Percentiles rank a stretch among this genome's conserved stretches.
These are phyloP conservation scores for Ellobium chinense DNA, from an alignment of 2,888 invertebrate genomes.

Conservation along the genomic window DNA sequence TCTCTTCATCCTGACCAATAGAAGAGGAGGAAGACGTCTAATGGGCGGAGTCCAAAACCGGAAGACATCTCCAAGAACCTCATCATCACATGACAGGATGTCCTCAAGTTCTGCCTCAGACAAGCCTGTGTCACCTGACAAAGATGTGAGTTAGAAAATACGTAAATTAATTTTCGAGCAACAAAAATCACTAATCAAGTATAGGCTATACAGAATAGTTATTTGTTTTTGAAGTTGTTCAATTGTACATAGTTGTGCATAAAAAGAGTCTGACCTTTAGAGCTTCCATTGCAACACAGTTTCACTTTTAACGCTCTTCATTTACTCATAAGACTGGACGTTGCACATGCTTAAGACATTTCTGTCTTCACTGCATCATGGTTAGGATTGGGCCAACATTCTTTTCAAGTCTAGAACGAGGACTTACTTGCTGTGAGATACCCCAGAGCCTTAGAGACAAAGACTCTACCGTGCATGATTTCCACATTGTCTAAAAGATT, in stretches of 20 bases:
- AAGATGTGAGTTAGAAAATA: no score
- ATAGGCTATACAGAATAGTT: no score
- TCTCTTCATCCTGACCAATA: slow-evolving; percentile 68
- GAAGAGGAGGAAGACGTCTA: slow-evolving; percentile 73
- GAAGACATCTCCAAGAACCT: slow-evolving; percentile 72
- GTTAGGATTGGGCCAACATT: no score
- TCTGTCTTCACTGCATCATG: no score
- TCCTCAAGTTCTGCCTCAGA: slow-evolving; percentile 64
- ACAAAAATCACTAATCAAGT: no score
- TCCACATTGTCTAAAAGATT: slow-evolving; percentile 68
- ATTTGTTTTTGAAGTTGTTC: no score
- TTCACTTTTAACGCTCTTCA: no score
- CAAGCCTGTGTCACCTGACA: slow-evolving; percentile 67
- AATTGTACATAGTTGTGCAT: no score
- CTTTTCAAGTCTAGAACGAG: not conserved
- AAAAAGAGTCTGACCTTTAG: no score
- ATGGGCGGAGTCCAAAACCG: slow-evolving; percentile 74
- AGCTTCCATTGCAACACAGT: no score
- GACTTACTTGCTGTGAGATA: slow-evolving; percentile 67
- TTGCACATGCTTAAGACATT: no score
- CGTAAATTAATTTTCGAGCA: not conserved
- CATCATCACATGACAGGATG: slow-evolving; percentile 65
- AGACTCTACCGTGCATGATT: slow-evolving; percentile 68
- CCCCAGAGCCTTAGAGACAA: slow-evolving; percentile 70
- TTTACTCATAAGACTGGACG: no score